Percentiles rank a stretch among this genome's conserved stretches.
phyloP scores from a whole-genome alignment of 2,888 invertebrate genomes.

The Hyposoter dolosus region DNA sequence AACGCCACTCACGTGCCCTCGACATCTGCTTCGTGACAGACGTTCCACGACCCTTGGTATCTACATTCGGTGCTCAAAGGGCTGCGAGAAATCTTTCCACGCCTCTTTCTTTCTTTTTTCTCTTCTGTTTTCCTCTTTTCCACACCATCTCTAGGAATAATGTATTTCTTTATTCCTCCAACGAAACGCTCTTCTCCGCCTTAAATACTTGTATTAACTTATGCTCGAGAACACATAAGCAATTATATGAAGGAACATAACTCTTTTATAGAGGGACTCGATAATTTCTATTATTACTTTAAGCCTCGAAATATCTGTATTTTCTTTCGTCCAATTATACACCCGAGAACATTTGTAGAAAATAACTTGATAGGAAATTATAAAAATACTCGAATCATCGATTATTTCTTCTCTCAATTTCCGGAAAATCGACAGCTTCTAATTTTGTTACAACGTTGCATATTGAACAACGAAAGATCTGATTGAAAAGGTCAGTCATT shows the following conservation, averaged over 20 bases:
- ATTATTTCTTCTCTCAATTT: not conserved
- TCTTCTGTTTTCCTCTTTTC: slow-evolving; percentile 23
- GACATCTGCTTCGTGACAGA: slow-evolving; percentile 76
- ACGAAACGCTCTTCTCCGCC: slow-evolving; percentile 28
- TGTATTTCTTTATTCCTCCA: slow-evolving; percentile 40
- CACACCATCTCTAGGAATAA: slow-evolving; percentile 30
- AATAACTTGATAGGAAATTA: not conserved
- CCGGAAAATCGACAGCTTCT: not conserved
- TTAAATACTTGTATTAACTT: slow-evolving; percentile 13
- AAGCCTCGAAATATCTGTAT: slow-evolving; percentile 6
- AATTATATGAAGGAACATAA: slow-evolving; percentile 13
- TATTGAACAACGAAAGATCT: no score
- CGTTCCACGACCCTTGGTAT: slow-evolving; percentile 23
- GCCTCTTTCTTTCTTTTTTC: slow-evolving; percentile 25
- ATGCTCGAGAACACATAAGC: slow-evolving; percentile 20
- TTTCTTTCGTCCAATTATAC: not conserved
- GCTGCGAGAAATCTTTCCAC: slow-evolving; percentile 35
- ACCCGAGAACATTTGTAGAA: not conserved
- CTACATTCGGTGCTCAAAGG: slow-evolving; percentile 40
- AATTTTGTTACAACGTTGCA: not conserved
- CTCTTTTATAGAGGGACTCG: not conserved
- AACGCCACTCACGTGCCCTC: slow-evolving; percentile 79
- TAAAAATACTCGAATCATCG: not conserved
- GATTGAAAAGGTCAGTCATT: no score
- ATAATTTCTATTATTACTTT: not conserved